Conservation (phyloP, 2,797 vertebrate species). For the Pangasius djambal region DNA sequence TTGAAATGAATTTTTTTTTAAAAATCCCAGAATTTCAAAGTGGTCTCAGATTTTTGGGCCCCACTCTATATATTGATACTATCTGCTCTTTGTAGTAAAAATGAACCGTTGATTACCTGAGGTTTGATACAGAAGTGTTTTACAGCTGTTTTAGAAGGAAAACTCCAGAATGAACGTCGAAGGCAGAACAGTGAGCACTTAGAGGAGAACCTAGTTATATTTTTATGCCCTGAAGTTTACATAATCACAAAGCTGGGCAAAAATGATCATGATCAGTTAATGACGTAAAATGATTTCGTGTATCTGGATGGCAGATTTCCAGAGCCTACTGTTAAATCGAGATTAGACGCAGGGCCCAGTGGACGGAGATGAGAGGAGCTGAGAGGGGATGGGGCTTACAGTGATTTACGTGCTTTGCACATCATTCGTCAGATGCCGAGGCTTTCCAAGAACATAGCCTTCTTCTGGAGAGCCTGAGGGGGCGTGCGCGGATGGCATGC, state of each 20-base stretch:
- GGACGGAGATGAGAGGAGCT: background rate
- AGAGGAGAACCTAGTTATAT: background rate
- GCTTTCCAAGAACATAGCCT: slow-evolving; percentile 69
- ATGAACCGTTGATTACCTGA: background rate
- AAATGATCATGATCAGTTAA: background rate
- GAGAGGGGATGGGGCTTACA: background rate
- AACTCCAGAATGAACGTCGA: background rate
- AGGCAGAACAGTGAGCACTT: background rate
- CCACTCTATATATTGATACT: background rate
- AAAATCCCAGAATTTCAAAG: background rate
- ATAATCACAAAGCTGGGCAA: background rate
- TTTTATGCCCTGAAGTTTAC: background rate
- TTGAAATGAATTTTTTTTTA: background rate
- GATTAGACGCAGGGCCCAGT: background rate
- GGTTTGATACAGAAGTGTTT: background rate
- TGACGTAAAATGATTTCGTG: background rate
- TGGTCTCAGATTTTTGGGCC: background rate
- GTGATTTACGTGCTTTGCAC: slow-evolving; percentile 64
- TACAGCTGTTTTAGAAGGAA: background rate
- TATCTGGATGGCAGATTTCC: background rate
- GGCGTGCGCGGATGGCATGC: slow-evolving; percentile 50
- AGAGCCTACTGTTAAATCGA: background rate
- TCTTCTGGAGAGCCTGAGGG: slow-evolving; percentile 52
- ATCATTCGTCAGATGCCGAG: slow-evolving; percentile 57
- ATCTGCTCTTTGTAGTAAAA: background rate